Conservation (phyloP, 2,797 vertebrate species). For the Platalea minor region DNA sequence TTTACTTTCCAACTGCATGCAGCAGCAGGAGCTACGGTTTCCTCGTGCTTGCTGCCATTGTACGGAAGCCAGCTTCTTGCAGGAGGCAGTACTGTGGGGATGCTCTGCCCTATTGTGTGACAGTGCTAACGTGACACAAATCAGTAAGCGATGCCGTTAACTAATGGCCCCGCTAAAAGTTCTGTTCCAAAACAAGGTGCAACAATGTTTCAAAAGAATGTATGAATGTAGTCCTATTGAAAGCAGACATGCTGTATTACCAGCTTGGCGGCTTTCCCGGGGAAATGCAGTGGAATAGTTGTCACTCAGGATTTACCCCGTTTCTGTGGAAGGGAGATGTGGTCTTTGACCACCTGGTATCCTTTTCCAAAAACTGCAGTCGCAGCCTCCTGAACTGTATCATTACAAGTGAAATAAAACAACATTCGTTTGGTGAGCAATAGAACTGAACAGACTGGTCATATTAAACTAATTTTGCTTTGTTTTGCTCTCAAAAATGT, state of each 20-base stretch:
- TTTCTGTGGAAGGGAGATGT: background rate
- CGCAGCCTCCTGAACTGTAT: background rate
- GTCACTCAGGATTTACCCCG: background rate
- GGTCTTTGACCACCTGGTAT: background rate
- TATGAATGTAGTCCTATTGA: background rate
- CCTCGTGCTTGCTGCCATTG: background rate
- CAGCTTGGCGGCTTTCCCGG: constrained; percentile 26
- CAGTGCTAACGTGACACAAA: background rate
- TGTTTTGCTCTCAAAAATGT: background rate
- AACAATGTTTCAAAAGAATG: background rate
- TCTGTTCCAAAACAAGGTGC: background rate
- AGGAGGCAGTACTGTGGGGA: background rate
- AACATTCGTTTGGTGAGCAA: background rate
- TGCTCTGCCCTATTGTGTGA: background rate
- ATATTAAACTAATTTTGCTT: background rate
- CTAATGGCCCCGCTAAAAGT: background rate
- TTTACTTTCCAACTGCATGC: background rate
- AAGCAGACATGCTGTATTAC: background rate
- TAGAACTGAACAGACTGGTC: background rate
- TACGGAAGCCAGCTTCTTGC: background rate
- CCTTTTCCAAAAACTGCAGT: background rate
- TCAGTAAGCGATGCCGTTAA: background rate
- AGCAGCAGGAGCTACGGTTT: background rate
- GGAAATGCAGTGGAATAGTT: background rate
- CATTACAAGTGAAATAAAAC: background rate